Conservation (phyloP, 2,797 vertebrate species). For the Notamacropus eugenii region DNA sequence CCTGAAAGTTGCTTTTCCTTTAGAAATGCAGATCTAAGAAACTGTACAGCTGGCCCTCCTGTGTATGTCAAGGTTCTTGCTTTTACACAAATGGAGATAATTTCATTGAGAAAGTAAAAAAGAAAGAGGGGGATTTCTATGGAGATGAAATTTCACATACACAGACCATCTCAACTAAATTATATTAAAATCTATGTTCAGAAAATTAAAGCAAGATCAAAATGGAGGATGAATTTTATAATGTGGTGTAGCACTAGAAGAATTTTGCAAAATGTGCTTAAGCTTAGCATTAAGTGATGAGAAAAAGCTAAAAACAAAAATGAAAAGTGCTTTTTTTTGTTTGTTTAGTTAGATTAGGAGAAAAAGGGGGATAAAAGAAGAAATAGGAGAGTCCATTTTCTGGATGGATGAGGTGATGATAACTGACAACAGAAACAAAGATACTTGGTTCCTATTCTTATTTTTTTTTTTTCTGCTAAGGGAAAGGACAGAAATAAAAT, state of each 20-base stretch:
- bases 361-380: neutral
- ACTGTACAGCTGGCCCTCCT: too few species aligned
- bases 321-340: neutral
- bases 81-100: neutral
- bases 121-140: neutral
- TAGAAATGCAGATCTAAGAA: too few species aligned
- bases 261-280: neutral
- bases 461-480: neutral
- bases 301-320: neutral
- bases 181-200: neutral
- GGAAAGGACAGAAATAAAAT: neutral
- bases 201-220: neutral
- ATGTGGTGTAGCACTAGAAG: neutral
- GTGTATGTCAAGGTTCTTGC: too few species aligned
- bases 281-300: neutral
- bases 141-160: neutral
- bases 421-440: neutral
- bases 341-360: neutral
- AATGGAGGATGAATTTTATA: neutral
- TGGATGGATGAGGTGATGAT: neutral
- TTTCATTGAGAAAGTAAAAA: neutral
- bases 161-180: neutral
- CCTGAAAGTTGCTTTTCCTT: too few species aligned
- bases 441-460: neutral
- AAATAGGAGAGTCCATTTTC: neutral